A percentile compares a stretch with the other conserved stretches of the same genome.
Evolutionary conservation across 1,140 invertebrate species (phyloP).

Genomic region (Musca vetustissima): DNA sequence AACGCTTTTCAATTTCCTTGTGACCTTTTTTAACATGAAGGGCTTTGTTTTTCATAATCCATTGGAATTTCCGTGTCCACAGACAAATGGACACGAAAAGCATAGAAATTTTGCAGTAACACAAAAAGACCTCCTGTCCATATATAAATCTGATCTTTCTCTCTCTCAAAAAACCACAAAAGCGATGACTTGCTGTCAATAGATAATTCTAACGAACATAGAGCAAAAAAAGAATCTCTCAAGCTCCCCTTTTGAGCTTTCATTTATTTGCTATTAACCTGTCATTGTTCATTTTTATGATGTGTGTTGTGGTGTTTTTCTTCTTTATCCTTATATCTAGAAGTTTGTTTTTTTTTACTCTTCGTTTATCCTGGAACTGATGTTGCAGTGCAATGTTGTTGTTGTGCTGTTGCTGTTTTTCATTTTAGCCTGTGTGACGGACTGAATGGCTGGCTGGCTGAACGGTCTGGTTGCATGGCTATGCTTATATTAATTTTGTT

Average conservation of each 20-base stretch:
- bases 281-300: constrained; percentile 56
- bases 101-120: too few species aligned
- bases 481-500: background rate
- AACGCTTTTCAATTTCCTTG: too few species aligned
- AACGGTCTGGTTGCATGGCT: background rate
- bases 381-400: background rate
- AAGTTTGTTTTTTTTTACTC: background rate
- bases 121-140: too few species aligned
- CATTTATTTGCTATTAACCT: constrained; percentile 57
- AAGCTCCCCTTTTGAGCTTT: constrained; percentile 50
- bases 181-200: constrained; percentile 24
- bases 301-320: constrained; percentile 31
- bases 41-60: too few species aligned
- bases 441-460: background rate
- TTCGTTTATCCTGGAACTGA: background rate
- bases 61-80: too few species aligned
- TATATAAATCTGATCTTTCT: too few species aligned
- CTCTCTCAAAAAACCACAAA: too few species aligned
- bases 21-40: too few species aligned
- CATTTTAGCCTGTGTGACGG: background rate
- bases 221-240: too few species aligned
- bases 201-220: too few species aligned
- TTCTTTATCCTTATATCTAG: too few species aligned
- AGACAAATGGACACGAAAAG: too few species aligned
- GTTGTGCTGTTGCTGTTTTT: background rate